Evolutionary conservation across 2,797 vertebrate genomes (phyloP).

Genomic region (Lates japonicus): DNA sequence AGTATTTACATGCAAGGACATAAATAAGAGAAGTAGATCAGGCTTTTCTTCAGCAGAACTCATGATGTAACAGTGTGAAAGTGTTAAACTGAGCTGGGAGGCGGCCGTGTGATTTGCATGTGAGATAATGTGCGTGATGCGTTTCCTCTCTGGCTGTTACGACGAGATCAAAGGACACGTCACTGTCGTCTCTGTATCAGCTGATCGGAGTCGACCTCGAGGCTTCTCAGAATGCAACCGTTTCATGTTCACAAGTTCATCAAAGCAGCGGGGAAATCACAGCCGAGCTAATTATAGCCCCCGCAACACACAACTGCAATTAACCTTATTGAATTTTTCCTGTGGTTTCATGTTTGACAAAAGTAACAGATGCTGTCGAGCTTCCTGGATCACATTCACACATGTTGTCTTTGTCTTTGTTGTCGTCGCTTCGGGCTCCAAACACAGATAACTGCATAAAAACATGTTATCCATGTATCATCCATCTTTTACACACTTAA

Average conservation of each 20-base stretch:
- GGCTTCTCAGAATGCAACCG: constrained; percentile 29
- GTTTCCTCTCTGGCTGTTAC: constrained; percentile 27
- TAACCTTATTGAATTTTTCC: constrained; percentile 56
- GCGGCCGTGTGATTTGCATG: constrained; percentile 52
- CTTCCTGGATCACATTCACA: constrained; percentile 54
- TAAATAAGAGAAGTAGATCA: constrained; percentile 22
- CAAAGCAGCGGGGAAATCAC: constrained; percentile 59
- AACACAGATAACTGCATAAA: not conserved
- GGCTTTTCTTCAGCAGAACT: constrained; percentile 22
- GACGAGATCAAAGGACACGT: constrained; percentile 59
- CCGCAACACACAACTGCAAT: constrained; percentile 33
- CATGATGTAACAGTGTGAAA: constrained; percentile 75
- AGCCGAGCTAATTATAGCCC: constrained; percentile 57
- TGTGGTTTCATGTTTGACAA: constrained; percentile 38
- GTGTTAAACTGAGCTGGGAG: constrained; percentile 35
- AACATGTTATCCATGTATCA: not conserved
- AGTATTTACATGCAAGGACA: constrained; percentile 24
- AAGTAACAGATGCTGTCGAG: constrained; percentile 31
- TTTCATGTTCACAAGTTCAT: constrained; percentile 64
- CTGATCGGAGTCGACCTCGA: constrained; percentile 65
- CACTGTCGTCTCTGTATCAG: constrained; percentile 55
- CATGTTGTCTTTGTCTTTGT: constrained; percentile 40
- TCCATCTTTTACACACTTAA: not conserved
- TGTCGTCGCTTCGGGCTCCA: constrained; percentile 28
- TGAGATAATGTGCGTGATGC: constrained; percentile 56